Evolutionary conservation across 2,888 invertebrate genomes (phyloP).

Genomic region (Brenthis ino): DNA sequence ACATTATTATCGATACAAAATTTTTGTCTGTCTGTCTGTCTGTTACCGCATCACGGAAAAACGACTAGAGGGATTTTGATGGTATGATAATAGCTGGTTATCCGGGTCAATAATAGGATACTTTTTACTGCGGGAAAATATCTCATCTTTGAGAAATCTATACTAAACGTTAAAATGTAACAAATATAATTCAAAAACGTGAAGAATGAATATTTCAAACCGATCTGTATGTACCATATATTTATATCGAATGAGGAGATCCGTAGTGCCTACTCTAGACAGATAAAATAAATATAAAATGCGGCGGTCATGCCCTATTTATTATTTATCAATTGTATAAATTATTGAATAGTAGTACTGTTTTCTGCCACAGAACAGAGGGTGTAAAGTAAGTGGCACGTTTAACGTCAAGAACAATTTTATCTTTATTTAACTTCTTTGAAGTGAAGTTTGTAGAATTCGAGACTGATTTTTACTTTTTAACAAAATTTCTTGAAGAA

Average conservation of each 20-base stretch:
- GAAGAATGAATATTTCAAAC: slow-evolving; percentile 24
- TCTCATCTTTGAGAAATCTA: too few species aligned
- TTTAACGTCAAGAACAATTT: not conserved
- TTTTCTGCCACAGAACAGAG: not conserved
- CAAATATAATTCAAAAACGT: slow-evolving; percentile 6
- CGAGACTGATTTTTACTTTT: not conserved
- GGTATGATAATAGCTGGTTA: too few species aligned
- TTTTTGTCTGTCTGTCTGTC: too few species aligned
- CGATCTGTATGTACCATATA: slow-evolving; percentile 18
- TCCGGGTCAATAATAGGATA: too few species aligned
- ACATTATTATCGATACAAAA: too few species aligned
- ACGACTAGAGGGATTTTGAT: too few species aligned
- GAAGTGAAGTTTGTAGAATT: not conserved
- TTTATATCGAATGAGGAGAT: slow-evolving; percentile 23
- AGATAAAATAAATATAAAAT: slow-evolving; percentile 59
- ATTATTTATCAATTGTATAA: slow-evolving; percentile 82
- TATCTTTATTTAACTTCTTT: not conserved
- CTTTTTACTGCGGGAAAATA: too few species aligned
- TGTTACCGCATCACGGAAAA: too few species aligned
- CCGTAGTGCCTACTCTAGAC: slow-evolving; percentile 28
- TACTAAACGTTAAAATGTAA: not conserved
- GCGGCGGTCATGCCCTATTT: slow-evolving; percentile 54
- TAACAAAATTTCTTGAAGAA: too few species aligned
- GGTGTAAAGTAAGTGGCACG: not conserved
- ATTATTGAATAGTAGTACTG: slow-evolving; percentile 66